These are phyloP conservation scores for Clamator glandarius DNA, from an alignment of 2,797 vertebrate genomes.

Conservation along the genomic window DNA sequence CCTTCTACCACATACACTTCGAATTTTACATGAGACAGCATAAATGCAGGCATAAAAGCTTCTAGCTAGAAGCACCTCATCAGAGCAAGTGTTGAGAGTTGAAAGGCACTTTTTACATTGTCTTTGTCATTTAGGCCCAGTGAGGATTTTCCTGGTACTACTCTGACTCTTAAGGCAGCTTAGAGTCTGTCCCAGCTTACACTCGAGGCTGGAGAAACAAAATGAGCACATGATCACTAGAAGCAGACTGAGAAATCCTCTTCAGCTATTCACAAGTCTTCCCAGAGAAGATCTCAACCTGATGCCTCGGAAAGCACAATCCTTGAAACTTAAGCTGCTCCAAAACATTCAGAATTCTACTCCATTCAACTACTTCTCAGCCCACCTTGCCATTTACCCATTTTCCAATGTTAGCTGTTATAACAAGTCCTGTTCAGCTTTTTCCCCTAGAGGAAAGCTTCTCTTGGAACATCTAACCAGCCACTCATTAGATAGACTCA, in stretches of 20 bases:
- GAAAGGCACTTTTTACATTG: background rate
- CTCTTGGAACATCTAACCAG: background rate
- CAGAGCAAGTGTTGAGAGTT: background rate
- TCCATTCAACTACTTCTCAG: background rate
- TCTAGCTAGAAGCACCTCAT: background rate
- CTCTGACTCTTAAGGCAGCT: background rate
- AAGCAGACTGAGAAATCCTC: background rate
- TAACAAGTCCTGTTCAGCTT: background rate
- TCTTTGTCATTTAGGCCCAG: background rate
- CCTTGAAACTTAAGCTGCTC: background rate
- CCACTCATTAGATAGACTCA: background rate
- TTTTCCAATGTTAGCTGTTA: background rate
- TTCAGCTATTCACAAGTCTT: background rate
- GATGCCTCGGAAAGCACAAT: background rate
- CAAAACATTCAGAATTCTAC: too few relatives aligned
- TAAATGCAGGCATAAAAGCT: background rate
- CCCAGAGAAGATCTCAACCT: background rate
- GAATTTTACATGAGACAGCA: background rate
- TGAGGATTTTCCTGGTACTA: background rate
- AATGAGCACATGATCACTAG: background rate
- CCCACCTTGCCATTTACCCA: background rate
- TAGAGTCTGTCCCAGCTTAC: background rate
- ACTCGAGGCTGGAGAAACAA: background rate
- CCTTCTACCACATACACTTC: background rate
- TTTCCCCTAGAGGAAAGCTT: background rate